Percentiles rank a stretch among this genome's conserved stretches.
These are phyloP conservation scores for Chrysotoxum bicinctum DNA, from an alignment of 2,888 invertebrate species.

Conservation along the genomic window DNA sequence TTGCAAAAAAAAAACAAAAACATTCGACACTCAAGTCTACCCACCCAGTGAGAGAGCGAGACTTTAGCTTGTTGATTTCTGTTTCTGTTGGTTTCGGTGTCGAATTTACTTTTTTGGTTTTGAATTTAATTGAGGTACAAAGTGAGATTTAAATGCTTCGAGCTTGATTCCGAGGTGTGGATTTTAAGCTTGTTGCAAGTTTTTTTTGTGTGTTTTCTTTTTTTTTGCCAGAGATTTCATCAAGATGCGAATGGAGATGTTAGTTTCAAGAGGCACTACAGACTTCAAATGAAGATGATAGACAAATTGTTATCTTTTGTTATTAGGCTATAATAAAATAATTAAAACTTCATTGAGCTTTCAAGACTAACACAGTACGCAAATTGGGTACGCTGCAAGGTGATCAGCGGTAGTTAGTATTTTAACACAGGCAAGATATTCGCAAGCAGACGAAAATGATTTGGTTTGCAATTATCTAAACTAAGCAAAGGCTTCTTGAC, in stretches of 20 bases:
- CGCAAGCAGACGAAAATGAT: not conserved
- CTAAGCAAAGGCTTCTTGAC: too few relatives aligned
- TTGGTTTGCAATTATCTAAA: too few relatives aligned
- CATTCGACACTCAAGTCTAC: conserved; percentile 36
- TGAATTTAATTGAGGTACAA: conserved; percentile 49
- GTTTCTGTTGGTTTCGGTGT: conserved; percentile 24
- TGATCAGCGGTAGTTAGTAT: not conserved
- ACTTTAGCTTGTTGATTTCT: conserved; percentile 4
- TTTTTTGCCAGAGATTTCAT: not conserved
- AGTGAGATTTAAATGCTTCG: conserved; percentile 36
- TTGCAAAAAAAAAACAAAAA: not conserved
- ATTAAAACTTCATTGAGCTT: not conserved
- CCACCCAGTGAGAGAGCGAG: conserved; percentile 9
- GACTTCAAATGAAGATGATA: not conserved
- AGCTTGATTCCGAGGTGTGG: conserved; percentile 18
- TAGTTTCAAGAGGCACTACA: not conserved
- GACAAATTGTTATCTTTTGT: not conserved
- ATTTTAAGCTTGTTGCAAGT: not conserved
- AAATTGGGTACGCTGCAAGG: not conserved
- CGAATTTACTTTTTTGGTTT: conserved; percentile 33
- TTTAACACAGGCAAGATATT: not conserved
- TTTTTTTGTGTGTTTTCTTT: not conserved
- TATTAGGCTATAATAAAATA: not conserved
- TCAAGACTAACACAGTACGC: not conserved
- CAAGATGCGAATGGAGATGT: not conserved